Percentiles rank a stretch among this genome's conserved stretches.
These are phyloP conservation scores for Eremobia ochroleuca DNA, from an alignment of 2,888 invertebrate species.

Conservation along the genomic window DNA sequence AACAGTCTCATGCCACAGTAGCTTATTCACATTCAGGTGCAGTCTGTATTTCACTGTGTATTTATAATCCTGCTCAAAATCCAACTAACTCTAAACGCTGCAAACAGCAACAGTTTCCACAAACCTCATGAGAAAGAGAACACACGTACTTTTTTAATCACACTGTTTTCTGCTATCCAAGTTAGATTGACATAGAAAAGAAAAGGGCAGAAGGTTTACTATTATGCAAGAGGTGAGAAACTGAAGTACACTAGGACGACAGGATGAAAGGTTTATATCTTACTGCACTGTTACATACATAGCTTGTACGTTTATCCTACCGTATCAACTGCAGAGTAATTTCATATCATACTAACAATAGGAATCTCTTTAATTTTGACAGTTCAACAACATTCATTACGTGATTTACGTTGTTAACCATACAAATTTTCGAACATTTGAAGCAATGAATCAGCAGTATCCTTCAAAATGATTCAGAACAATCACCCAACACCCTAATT, in stretches of 20 bases:
- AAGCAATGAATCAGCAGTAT: too few species aligned
- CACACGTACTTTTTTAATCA: constrained; percentile 65
- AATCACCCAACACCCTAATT: too few species aligned
- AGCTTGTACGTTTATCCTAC: background rate
- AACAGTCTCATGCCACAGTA: background rate
- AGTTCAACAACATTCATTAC: too few species aligned
- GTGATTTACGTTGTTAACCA: too few species aligned
- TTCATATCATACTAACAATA: too few species aligned
- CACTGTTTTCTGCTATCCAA: constrained; percentile 48
- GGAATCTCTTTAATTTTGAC: too few species aligned
- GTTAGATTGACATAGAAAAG: constrained; percentile 24
- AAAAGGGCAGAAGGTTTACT: background rate
- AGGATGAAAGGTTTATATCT: background rate
- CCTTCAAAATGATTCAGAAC: too few species aligned
- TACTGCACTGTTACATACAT: background rate
- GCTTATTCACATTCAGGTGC: constrained; percentile 29
- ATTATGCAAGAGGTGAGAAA: background rate
- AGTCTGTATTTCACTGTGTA: constrained; percentile 24
- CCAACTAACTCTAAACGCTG: constrained; percentile 42
- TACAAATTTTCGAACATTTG: too few species aligned
- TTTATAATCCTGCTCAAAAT: constrained; percentile 33
- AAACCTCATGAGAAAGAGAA: constrained; percentile 58
- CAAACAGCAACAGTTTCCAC: constrained; percentile 42
- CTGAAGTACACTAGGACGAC: too few species aligned
- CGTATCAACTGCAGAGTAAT: too few species aligned